A percentile compares a stretch with the other conserved stretches of the same genome.
Conservation (phyloP, 1,140 invertebrate species). For the Solenopsis invicta region DNA sequence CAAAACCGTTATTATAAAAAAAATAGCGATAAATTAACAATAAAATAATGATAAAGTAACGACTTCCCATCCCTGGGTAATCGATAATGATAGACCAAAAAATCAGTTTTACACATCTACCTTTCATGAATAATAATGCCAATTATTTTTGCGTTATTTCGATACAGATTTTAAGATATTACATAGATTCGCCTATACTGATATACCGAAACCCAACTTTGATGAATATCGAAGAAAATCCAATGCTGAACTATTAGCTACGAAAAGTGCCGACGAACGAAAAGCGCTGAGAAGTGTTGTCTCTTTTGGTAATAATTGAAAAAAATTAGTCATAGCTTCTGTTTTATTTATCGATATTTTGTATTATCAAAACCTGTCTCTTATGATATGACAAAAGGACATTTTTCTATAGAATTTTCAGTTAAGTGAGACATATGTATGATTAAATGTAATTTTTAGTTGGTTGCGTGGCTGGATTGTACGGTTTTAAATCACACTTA, state of each 20-base stretch:
- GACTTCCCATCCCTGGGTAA: too few relatives aligned
- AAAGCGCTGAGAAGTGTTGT: slow-evolving; percentile 12
- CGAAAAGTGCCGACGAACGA: slow-evolving; percentile 56
- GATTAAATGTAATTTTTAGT: slow-evolving; percentile 55
- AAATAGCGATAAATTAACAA: too few relatives aligned
- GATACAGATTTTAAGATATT: slow-evolving; percentile 5
- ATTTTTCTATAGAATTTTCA: slow-evolving; percentile 6
- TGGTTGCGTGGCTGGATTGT: slow-evolving; percentile 64
- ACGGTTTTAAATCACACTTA: slow-evolving; percentile 73
- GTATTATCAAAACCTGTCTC: neutral
- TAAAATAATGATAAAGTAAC: too few relatives aligned
- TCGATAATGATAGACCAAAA: neutral
- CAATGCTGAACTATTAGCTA: slow-evolving; percentile 40
- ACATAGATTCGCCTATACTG: slow-evolving; percentile 61
- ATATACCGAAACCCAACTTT: slow-evolving; percentile 71
- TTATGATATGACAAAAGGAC: neutral
- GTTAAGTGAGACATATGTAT: slow-evolving; percentile 3
- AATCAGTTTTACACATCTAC: neutral
- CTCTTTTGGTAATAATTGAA: slow-evolving; percentile 63
- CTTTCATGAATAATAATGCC: neutral
- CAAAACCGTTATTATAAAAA: too few relatives aligned
- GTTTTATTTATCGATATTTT: neutral
- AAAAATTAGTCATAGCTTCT: neutral
- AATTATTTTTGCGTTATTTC: slow-evolving; percentile 1
- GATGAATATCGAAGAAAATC: slow-evolving; percentile 69